Conservation (phyloP, 2,888 invertebrate genomes). For the Brachylomia viminalis region DNA sequence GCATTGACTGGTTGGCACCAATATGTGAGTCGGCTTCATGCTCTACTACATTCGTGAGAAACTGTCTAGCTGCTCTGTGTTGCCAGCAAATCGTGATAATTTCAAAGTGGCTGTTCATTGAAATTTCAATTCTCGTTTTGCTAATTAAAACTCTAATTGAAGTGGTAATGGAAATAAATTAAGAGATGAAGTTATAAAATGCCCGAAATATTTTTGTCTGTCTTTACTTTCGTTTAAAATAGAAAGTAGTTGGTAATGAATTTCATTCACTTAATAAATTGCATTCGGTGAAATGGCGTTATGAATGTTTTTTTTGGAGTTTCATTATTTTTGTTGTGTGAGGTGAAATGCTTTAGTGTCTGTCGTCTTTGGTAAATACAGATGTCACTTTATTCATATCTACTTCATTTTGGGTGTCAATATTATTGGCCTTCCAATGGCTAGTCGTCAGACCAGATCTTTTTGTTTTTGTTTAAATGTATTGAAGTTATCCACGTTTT, state of each 20-base stretch:
- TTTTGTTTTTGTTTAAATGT: too few relatives aligned
- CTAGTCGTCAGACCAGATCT: neutral
- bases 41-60: conserved; percentile 60
- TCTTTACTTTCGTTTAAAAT: conserved; percentile 67
- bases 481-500: too few relatives aligned
- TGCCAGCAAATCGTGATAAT: conserved; percentile 45
- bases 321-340: conserved; percentile 13
- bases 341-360: conserved; percentile 2
- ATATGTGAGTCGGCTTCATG: conserved; percentile 52
- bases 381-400: neutral
- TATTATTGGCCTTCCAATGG: neutral
- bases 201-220: conserved; percentile 34
- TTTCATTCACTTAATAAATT: conserved; percentile 54
- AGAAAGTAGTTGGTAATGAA: conserved; percentile 63
- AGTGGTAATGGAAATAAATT: conserved; percentile 56
- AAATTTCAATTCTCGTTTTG: conserved; percentile 53
- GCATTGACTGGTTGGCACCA: conserved; percentile 28
- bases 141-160: conserved; percentile 51
- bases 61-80: conserved; percentile 19
- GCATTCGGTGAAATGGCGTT: conserved; percentile 52
- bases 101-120: conserved; percentile 47
- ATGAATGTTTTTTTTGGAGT: conserved; percentile 42
- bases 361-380: neutral
- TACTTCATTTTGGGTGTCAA: neutral
- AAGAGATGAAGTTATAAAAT: conserved; percentile 28